Evolutionary conservation across 2,797 vertebrate genomes (phyloP).

Genomic region (Gallinago stenura): DNA sequence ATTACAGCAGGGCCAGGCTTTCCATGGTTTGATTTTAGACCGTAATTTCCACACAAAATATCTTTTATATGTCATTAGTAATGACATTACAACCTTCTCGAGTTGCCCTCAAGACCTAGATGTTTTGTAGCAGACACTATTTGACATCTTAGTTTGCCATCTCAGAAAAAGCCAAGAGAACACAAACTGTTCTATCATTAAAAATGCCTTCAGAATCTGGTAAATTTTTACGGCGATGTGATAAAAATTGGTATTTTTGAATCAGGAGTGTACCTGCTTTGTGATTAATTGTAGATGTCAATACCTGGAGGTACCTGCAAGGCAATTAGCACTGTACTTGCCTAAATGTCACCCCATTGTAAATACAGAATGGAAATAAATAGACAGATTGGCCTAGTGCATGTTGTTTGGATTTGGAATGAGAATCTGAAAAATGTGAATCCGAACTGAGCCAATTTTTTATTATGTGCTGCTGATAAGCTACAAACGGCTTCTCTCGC

Average conservation of each 20-base stretch:
- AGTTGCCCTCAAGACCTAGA: background rate
- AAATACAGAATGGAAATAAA: constrained; percentile 58
- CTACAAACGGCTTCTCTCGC: background rate
- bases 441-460: background rate
- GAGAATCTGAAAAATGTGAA: background rate
- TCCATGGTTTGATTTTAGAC: background rate
- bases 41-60: background rate
- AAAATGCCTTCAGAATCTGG: background rate
- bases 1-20: background rate
- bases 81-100: background rate
- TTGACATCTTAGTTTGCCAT: constrained; percentile 23
- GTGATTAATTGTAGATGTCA: constrained; percentile 22
- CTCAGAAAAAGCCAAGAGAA: constrained; percentile 9
- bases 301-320: constrained; percentile 52
- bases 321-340: constrained; percentile 35
- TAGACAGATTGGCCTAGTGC: constrained; percentile 33
- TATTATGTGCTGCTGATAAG: background rate
- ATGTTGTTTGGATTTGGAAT: constrained; percentile 43
- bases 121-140: background rate
- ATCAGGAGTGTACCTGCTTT: background rate
- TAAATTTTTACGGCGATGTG: background rate
- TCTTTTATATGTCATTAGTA: background rate
- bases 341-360: constrained; percentile 35
- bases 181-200: background rate
- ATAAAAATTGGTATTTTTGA: background rate